These are phyloP conservation scores for Drosophila teissieri DNA, from an alignment of 1,140 invertebrate species.

Conservation along the genomic window DNA sequence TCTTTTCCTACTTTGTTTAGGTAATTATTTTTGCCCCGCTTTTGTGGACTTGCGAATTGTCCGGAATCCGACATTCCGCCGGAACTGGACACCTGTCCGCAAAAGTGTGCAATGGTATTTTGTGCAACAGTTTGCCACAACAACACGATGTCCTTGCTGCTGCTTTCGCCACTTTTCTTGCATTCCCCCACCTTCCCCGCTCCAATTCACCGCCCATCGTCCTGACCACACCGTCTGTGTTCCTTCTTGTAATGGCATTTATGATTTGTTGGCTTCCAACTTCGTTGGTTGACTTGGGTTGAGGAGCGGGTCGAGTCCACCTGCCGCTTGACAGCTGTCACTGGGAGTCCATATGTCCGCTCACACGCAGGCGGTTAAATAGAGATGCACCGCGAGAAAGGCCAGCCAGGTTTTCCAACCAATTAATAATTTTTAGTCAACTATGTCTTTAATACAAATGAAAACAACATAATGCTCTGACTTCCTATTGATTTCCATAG, in stretches of 20 bases:
- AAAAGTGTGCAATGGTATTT: slow-evolving; percentile 22
- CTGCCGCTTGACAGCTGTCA: slow-evolving; percentile 54
- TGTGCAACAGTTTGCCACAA: slow-evolving; percentile 42
- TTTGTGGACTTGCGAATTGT: neutral
- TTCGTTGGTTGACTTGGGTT: slow-evolving; percentile 12
- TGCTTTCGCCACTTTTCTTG: neutral
- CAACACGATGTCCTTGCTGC: neutral
- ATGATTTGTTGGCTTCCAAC: slow-evolving; percentile 68
- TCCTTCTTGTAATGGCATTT: slow-evolving; percentile 63
- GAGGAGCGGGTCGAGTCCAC: slow-evolving; percentile 15
- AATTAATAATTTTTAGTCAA: too few relatives aligned
- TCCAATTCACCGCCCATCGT: too few relatives aligned
- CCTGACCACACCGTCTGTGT: slow-evolving; percentile 9
- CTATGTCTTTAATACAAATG: too few relatives aligned
- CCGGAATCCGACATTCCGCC: slow-evolving; percentile 4
- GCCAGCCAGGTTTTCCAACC: too few relatives aligned
- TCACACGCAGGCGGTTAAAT: slow-evolving; percentile 12
- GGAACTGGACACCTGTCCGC: slow-evolving; percentile 17
- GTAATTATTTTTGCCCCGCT: slow-evolving; percentile 20
- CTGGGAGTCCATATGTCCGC: slow-evolving; percentile 36
- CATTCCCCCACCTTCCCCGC: neutral
- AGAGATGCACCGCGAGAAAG: slow-evolving; percentile 1
- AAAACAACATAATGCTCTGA: too few relatives aligned
- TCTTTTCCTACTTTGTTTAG: neutral
- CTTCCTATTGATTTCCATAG: too few relatives aligned